Conservation (phyloP, 2,888 invertebrate species). For the Drosophila diplacantha region DNA sequence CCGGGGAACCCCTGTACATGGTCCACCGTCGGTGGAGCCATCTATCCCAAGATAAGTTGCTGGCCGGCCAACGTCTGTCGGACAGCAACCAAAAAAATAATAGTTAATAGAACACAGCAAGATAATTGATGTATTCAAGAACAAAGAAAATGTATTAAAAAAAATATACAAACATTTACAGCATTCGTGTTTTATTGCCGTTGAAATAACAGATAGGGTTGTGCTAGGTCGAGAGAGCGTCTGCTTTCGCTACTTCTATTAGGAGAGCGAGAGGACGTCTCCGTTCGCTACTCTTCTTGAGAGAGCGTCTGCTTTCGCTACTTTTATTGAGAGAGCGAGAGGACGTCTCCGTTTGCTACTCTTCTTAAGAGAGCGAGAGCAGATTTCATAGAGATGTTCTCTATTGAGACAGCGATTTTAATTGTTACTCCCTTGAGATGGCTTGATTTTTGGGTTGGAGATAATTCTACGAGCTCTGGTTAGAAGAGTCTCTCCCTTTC, state of each 20-base stretch:
- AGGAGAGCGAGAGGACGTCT: not conserved
- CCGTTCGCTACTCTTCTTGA: not conserved
- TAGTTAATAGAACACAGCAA: constrained; percentile 13
- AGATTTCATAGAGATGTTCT: too few species aligned
- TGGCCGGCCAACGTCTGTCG: constrained; percentile 3
- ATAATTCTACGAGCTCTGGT: too few species aligned
- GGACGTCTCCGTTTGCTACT: too few species aligned
- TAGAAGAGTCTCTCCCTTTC: too few species aligned
- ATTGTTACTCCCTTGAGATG: too few species aligned
- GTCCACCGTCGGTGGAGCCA: not conserved
- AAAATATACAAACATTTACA: constrained; percentile 27
- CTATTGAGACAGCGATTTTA: too few species aligned
- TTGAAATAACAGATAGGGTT: too few species aligned
- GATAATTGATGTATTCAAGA: constrained; percentile 41
- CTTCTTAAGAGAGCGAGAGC: not conserved
- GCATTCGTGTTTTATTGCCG: not conserved
- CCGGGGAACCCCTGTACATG: constrained; percentile 22
- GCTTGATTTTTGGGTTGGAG: too few species aligned
- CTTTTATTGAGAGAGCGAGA: not conserved
- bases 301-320: not conserved
- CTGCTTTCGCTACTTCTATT: not conserved
- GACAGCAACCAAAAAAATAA: constrained; percentile 20
- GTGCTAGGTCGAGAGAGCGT: too few species aligned
- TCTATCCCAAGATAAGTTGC: constrained; percentile 8
- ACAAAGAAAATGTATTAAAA: constrained; percentile 35